phyloP scores from a whole-genome alignment of 2,113 vertebrate species.

The Hyaena hyaena region DNA sequence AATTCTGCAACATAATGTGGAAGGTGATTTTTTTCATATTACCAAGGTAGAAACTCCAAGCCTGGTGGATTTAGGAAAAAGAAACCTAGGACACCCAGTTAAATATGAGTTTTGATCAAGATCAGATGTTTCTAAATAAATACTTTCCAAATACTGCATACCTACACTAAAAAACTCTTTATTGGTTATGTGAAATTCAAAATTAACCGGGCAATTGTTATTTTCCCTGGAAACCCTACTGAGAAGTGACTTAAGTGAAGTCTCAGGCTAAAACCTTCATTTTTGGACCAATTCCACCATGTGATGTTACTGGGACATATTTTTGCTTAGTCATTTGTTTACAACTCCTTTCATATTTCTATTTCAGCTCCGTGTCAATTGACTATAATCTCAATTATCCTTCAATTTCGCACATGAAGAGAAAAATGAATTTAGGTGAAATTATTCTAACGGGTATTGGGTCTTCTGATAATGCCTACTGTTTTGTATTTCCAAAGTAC shows the following conservation, averaged over 20 bases:
- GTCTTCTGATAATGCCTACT: not conserved
- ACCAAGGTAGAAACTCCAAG: not conserved
- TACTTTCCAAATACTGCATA: not conserved
- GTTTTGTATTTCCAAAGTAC: not conserved
- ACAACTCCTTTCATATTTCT: not conserved
- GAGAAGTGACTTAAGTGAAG: not conserved
- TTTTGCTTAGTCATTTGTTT: not conserved
- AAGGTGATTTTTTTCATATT: not conserved
- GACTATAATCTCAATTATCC: not conserved
- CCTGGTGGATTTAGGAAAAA: not conserved
- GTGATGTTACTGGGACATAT: not conserved
- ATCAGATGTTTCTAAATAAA: not conserved
- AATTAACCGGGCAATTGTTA: not conserved
- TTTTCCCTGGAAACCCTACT: not conserved
- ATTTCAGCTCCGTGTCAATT: not conserved
- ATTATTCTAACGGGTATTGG: not conserved
- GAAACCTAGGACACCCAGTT: not conserved
- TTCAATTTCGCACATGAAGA: not conserved
- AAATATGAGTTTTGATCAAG: not conserved
- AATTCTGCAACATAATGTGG: not conserved
- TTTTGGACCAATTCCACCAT: not conserved
- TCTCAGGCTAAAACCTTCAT: not conserved
- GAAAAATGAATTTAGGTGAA: not conserved
- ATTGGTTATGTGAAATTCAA: not conserved
- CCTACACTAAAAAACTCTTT: not conserved